Percentiles rank a stretch among this genome's conserved stretches.
Evolutionary conservation across 2,797 vertebrate genomes (phyloP).

Genomic region (Acipenser oxyrinchus): DNA sequence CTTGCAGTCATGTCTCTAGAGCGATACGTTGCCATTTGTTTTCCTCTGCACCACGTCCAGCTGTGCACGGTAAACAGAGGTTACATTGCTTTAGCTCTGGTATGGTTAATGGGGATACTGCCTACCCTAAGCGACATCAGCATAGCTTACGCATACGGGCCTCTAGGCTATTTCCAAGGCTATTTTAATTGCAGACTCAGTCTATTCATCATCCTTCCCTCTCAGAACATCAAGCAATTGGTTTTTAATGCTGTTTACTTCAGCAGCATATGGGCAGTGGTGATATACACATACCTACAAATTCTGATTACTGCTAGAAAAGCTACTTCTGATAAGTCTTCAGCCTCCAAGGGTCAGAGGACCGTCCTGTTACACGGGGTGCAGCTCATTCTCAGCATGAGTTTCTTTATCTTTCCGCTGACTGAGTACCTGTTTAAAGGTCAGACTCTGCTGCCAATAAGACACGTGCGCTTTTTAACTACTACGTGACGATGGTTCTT

Average conservation of each 20-base stretch:
- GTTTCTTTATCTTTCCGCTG: conserved; percentile 6
- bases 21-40: conserved; percentile 21
- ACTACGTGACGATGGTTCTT: conserved; percentile 6
- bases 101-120: conserved; percentile 16
- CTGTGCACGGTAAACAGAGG: conserved; percentile 17
- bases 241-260: conserved; percentile 7
- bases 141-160: not conserved
- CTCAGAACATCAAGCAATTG: not conserved
- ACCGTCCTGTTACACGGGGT: conserved; percentile 16
- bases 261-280: conserved; percentile 14
- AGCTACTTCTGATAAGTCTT: conserved; percentile 1
- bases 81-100: conserved; percentile 8
- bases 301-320: conserved; percentile 11
- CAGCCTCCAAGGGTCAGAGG: conserved; percentile 13
- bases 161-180: not conserved
- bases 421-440: not conserved
- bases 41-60: conserved; percentile 20
- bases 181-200: not conserved
- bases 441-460: not conserved
- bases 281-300: conserved; percentile 16
- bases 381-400: conserved; percentile 17
- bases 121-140: conserved; percentile 9
- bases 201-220: not conserved
- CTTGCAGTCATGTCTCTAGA: conserved; percentile 22
- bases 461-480: conserved; percentile 10